Evolutionary conservation across 2,888 invertebrate species (phyloP), one percentile per base, ranked within the genome.

Genomic region (Sclerodermus sp.): DNA sequence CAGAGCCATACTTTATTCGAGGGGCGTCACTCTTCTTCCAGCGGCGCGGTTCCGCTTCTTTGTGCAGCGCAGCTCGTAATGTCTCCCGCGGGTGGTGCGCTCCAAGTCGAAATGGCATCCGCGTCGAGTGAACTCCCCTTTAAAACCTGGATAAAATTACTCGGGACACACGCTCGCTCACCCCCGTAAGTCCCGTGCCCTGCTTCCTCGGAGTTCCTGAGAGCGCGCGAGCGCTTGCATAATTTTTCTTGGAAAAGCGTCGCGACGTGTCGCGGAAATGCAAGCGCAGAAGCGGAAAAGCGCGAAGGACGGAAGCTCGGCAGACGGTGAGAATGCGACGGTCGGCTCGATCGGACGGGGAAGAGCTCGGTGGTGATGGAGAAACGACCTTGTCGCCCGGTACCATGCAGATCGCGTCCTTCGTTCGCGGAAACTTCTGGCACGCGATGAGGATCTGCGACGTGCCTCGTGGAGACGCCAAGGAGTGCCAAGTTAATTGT

Each of bases 1-100:
- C 76, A 77, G 74, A 74, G 69, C 71, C 66, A 75, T 77, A 76
- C 74, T 76, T 77, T 76, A 76, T 69, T 71, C 67, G 64, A 61
- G 61, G 68, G 73, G 73, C 75, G 71, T 76, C 70, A 69, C 73
- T 71, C 70, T 70, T 73, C 66, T 66, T 67, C 71, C 68, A 64
- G 66, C 8, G 8, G 30, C 66, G 64, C 58, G 59, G 63, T 71
- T 70, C 70, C 69, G 66, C 61, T 72, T 67, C 69, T 74, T 74
- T 73, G 59, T 58, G 51, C 51, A 31, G 49, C 32, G 43, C 53
- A 51, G 45, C 53, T 59, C 63, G 57, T 64, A 63, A 64, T 57
- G 64, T 52, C 55, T 48, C 45, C 52, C 51, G 56, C 55, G 58
- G 49, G 53, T 53, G 58, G 48, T 62, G 55, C 47, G 49, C 46